phyloP scores from a whole-genome alignment of 1,140 invertebrate genomes.

The Pseudobourletiella spinata region DNA sequence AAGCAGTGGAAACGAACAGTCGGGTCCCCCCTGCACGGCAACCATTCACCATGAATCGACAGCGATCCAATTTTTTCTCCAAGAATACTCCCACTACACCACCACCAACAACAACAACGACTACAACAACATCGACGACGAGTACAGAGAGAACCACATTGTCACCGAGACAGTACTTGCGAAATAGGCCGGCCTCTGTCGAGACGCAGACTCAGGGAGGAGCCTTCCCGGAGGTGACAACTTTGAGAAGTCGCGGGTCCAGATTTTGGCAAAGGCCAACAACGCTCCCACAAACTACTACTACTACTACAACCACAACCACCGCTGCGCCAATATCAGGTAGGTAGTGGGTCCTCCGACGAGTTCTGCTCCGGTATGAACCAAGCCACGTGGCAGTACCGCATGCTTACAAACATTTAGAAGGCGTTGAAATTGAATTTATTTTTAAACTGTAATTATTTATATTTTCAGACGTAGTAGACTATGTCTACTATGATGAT shows the following conservation, averaged over 20 bases:
- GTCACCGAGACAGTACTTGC: no score
- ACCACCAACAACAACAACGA: slow-evolving; percentile 8
- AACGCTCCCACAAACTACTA: slow-evolving; percentile 2
- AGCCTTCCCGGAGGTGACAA: no score
- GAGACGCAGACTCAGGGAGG: no score
- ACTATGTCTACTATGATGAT: slow-evolving; percentile 20
- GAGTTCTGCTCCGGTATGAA: no score
- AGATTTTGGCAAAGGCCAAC: slow-evolving; percentile 23
- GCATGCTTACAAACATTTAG: no score
- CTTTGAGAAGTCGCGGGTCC: no score
- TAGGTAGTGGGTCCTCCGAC: no score
- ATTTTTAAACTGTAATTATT: no score
- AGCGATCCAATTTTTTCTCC: background rate
- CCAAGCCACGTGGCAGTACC: no score
- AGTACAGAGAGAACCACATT: slow-evolving; percentile 4
- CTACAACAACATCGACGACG: slow-evolving; percentile 1
- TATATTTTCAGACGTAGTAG: background rate
- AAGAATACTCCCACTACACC: background rate
- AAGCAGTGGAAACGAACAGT: background rate
- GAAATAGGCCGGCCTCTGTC: no score
- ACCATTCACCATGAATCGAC: background rate
- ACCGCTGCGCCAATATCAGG: background rate
- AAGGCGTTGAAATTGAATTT: no score
- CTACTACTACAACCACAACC: background rate
- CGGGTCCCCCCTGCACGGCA: background rate